These are phyloP conservation scores for Drosophila sechellia DNA, from an alignment of 1,140 invertebrate species.

Conservation along the genomic window DNA sequence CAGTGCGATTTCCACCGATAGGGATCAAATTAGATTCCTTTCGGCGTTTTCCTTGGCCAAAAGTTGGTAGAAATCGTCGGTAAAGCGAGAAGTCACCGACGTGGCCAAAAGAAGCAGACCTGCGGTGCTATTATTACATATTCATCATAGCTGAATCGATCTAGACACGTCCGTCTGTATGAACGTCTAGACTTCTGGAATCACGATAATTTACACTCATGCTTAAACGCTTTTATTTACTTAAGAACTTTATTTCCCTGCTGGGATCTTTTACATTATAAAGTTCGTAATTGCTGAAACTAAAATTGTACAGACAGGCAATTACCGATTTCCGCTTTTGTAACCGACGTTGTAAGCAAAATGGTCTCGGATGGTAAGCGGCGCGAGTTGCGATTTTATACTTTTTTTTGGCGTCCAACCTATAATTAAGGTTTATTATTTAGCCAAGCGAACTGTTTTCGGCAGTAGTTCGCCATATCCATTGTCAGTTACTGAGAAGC, in stretches of 20 bases:
- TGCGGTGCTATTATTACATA: background rate
- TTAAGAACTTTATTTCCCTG: background rate
- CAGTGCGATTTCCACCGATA: conserved; percentile 85
- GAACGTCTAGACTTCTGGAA: no score
- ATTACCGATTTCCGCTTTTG: conserved; percentile 40
- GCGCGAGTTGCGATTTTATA: conserved; percentile 4
- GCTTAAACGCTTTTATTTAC: no score
- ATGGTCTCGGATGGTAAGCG: conserved; percentile 21
- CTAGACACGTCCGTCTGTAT: no score
- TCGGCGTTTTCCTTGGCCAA: conserved; percentile 12
- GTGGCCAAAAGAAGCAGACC: background rate
- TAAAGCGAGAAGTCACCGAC: background rate
- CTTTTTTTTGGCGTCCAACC: background rate
- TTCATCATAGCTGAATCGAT: no score
- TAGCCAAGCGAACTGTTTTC: conserved; percentile 48
- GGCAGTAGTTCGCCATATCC: conserved; percentile 36
- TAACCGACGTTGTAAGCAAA: conserved; percentile 35
- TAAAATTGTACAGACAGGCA: conserved; percentile 10
- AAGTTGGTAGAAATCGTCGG: background rate
- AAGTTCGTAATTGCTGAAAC: conserved; percentile 49
- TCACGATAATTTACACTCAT: no score
- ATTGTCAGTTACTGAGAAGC: conserved; percentile 23
- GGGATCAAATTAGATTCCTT: conserved; percentile 82
- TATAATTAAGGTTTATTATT: conserved; percentile 56
- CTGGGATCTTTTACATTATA: conserved; percentile 6